Evolutionary conservation across 1,140 invertebrate species (phyloP).

Genomic region (Sipha flava): DNA sequence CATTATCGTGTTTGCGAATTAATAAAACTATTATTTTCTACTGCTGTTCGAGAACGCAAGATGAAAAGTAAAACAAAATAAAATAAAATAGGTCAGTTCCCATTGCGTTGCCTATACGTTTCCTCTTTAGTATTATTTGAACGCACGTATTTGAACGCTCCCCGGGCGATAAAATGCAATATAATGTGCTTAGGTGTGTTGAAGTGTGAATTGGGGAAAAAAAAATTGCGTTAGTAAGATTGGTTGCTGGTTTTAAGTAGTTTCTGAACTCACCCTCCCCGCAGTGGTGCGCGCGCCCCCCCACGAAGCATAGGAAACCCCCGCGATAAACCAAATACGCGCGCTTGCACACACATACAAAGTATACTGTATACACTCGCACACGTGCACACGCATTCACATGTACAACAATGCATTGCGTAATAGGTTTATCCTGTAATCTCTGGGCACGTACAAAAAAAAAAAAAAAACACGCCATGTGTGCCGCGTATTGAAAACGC

Average conservation of each 20-base stretch:
- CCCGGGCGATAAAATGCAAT: background rate
- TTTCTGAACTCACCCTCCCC: background rate
- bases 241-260: constrained; percentile 16
- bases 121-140: background rate
- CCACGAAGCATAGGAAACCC: background rate
- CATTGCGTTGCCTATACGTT: background rate
- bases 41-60: background rate
- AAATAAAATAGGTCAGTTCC: background rate
- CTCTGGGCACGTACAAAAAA: background rate
- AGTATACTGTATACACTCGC: no score
- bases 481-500: background rate
- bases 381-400: background rate
- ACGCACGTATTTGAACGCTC: background rate
- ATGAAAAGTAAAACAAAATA: no score
- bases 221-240: background rate
- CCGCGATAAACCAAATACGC: background rate
- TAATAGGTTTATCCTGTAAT: constrained; percentile 28
- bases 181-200: constrained; percentile 21
- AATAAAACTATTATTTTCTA: no score
- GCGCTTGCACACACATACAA: background rate
- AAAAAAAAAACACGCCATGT: background rate
- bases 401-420: background rate
- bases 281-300: background rate
- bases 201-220: constrained; percentile 1
- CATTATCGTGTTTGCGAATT: no score